Percentiles rank a stretch among this genome's conserved stretches.
These are phyloP conservation scores for Drosophila anomalata DNA, from an alignment of 2,888 invertebrate species.

Conservation along the genomic window DNA sequence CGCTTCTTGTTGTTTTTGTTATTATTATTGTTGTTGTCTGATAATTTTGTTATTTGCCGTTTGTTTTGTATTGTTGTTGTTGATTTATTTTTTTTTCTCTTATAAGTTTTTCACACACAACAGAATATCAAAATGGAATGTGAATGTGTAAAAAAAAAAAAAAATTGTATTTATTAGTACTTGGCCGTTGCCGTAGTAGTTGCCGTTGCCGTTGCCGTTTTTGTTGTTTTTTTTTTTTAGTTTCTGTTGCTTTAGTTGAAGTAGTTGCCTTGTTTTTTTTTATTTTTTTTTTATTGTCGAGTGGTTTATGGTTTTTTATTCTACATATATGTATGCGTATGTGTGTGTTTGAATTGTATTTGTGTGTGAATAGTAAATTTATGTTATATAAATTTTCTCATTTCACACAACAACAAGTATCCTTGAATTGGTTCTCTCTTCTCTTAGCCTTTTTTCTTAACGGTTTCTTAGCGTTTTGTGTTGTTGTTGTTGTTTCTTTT, in stretches of 20 bases:
- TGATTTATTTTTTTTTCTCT: constrained; percentile 29
- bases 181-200: constrained; percentile 25
- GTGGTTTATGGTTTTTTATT: neutral
- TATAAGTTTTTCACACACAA: constrained; percentile 67
- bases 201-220: constrained; percentile 20
- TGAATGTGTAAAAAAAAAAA: constrained; percentile 24
- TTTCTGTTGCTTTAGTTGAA: constrained; percentile 8
- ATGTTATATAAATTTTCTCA: constrained; percentile 33
- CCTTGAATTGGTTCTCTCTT: constrained; percentile 24
- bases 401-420: neutral
- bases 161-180: constrained; percentile 48
- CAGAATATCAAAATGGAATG: constrained; percentile 69
- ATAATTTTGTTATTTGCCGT: constrained; percentile 50
- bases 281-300: constrained; percentile 2
- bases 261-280: constrained; percentile 27
- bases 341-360: too few relatives aligned
- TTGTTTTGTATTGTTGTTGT: constrained; percentile 26
- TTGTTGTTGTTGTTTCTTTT: constrained; percentile 15
- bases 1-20: constrained; percentile 27
- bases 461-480: constrained; percentile 10
- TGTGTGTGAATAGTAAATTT: constrained; percentile 36
- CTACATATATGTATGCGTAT: constrained; percentile 11
- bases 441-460: constrained; percentile 18
- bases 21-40: constrained; percentile 24
- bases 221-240: neutral